These are phyloP conservation scores for Rhadina sibilatrix DNA, from an alignment of 2,113 vertebrate genomes.

Conservation along the genomic window DNA sequence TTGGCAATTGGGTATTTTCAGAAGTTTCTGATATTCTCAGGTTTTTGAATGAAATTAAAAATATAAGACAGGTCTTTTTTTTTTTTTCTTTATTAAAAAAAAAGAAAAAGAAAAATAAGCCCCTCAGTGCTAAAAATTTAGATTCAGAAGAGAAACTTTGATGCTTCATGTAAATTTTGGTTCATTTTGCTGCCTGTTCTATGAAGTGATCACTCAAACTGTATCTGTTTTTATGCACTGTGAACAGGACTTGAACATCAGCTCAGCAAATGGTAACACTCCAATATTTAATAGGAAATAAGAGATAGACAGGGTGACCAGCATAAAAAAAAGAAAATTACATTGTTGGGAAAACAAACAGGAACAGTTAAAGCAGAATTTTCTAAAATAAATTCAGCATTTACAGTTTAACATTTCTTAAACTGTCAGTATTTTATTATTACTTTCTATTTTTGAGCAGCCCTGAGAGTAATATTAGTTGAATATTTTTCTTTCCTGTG, in stretches of 20 bases:
- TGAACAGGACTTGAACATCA: background rate
- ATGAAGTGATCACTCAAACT: background rate
- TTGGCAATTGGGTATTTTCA: background rate
- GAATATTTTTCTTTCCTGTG: background rate
- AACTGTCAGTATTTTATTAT: background rate
- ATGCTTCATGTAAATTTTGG: background rate
- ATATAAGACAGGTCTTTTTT: background rate
- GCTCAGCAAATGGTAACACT: background rate
- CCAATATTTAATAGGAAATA: background rate
- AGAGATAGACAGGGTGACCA: background rate
- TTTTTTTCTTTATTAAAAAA: background rate
- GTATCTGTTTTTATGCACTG: background rate
- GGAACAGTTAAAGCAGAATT: background rate
- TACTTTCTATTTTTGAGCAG: background rate
- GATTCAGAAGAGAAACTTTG: background rate
- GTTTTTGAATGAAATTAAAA: background rate
- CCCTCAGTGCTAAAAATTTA: background rate
- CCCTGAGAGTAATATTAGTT: background rate
- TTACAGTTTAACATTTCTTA: background rate
- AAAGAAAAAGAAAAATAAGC: background rate
- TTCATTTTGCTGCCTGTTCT: background rate
- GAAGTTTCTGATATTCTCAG: background rate
- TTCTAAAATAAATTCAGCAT: background rate
- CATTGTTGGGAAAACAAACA: background rate
- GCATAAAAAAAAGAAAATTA: background rate